Percentiles rank a stretch among this genome's conserved stretches.
phyloP scores from a whole-genome alignment of 2,113 vertebrate genomes.

The Sapayoa aenigma region DNA sequence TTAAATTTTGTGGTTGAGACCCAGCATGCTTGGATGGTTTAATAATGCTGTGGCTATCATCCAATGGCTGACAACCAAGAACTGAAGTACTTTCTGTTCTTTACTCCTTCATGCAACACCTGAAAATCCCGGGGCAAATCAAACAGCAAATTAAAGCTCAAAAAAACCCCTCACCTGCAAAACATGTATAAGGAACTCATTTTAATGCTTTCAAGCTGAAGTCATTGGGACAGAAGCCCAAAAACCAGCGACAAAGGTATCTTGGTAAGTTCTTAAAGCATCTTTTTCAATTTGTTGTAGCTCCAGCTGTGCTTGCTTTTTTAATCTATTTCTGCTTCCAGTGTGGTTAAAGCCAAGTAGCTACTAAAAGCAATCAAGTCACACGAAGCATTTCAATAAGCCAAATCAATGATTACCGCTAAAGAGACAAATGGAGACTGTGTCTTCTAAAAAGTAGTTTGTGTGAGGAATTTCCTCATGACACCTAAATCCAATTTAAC shows the following conservation, averaged over 20 bases:
- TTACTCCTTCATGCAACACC: conserved; percentile 85
- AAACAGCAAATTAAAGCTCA: conserved; percentile 83
- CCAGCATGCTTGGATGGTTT: conserved; percentile 88
- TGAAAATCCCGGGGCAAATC: conserved; percentile 85
- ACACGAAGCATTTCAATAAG: background rate
- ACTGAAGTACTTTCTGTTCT: conserved; percentile 83
- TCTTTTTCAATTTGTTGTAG: conserved; percentile 28
- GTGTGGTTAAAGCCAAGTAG: background rate
- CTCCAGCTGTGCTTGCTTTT: background rate
- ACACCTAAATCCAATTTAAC: background rate
- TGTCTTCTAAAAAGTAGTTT: background rate
- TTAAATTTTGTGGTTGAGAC: conserved; percentile 83
- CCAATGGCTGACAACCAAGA: conserved; percentile 87
- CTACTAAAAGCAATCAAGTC: conserved; percentile 9
- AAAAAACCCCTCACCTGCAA: conserved; percentile 84
- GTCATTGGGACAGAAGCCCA: conserved; percentile 77
- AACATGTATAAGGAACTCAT: conserved; percentile 80
- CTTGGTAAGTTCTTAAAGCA: conserved; percentile 57
- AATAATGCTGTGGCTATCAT: conserved; percentile 90
- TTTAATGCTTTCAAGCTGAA: conserved; percentile 87
- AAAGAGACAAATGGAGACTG: background rate
- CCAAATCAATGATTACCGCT: background rate
- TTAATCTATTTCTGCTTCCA: conserved; percentile 36
- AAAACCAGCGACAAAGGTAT: conserved; percentile 61
- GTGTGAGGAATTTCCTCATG: background rate